Evolutionary conservation across 1,140 invertebrate genomes (phyloP).

Genomic region (Heliconius congener): DNA sequence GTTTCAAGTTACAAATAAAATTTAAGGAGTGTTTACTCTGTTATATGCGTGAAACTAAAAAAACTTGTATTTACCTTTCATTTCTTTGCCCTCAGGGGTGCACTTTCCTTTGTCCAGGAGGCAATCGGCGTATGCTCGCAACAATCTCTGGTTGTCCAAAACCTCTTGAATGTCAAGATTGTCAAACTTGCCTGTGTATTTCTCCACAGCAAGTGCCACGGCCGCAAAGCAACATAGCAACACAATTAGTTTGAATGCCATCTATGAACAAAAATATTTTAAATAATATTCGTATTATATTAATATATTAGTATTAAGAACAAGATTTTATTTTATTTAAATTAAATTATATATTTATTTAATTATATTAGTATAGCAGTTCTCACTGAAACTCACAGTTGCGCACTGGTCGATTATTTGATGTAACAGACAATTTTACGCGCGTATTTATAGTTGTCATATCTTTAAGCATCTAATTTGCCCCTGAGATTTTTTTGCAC

Average conservation of each 20-base stretch:
- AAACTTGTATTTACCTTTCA: conserved; percentile 82
- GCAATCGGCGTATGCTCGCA: conserved; percentile 86
- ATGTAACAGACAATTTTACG: conserved; percentile 37
- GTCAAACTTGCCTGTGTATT: conserved; percentile 87
- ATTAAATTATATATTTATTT: background rate
- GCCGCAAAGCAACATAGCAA: conserved; percentile 61
- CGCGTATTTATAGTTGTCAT: conserved; percentile 56
- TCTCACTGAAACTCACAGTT: conserved; percentile 31
- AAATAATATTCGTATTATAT: too few species aligned
- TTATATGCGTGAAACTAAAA: too few species aligned
- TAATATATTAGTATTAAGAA: too few species aligned
- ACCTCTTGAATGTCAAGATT: conserved; percentile 86
- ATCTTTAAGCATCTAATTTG: conserved; percentile 62
- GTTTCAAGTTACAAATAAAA: too few species aligned
- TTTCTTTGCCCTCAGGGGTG: conserved; percentile 85
- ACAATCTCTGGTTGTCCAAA: conserved; percentile 84
- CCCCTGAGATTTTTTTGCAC: conserved; percentile 26
- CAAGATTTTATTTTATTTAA: background rate
- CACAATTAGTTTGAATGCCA: conserved; percentile 51
- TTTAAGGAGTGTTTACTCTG: too few species aligned
- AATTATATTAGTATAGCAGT: background rate
- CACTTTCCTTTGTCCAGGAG: conserved; percentile 85
- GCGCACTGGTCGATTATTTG: conserved; percentile 53
- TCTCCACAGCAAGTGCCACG: conserved; percentile 48
- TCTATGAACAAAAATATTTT: conserved; percentile 37